Conservation (phyloP, 2,888 invertebrate genomes). For the Lithophane socia region DNA sequence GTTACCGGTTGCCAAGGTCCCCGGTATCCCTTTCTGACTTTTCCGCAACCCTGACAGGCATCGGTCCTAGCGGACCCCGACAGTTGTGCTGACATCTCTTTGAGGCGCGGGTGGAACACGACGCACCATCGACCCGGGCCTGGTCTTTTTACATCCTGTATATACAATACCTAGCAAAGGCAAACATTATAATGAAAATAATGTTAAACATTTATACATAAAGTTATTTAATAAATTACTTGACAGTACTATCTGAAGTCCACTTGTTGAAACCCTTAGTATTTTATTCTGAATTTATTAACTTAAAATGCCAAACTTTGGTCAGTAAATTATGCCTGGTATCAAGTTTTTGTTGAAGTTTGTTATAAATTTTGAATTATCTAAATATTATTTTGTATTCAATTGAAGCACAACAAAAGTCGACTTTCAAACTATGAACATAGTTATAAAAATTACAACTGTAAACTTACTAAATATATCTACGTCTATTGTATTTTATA, state of each 20-base stretch:
- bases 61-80: no score
- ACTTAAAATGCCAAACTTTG: constrained; percentile 29
- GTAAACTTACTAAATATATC: not conserved
- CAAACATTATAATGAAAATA: not conserved
- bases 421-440: not conserved
- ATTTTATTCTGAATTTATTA: constrained; percentile 51
- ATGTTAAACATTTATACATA: constrained; percentile 11
- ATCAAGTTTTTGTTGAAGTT: constrained; percentile 39
- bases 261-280: constrained; percentile 25
- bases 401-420: not conserved
- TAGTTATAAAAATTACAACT: no score
- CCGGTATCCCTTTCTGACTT: no score
- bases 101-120: no score
- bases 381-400: constrained; percentile 6
- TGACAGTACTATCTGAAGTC: constrained; percentile 33
- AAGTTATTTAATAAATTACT: constrained; percentile 52
- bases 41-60: no score
- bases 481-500: no score
- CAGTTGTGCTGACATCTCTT: no score
- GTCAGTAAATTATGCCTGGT: constrained; percentile 38
- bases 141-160: no score
- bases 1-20: no score
- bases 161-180: not conserved
- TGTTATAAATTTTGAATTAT: constrained; percentile 18
- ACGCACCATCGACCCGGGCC: no score